Evolutionary conservation across 2,797 vertebrate species (phyloP).

Genomic region (Pipistrellus pygmaeus): DNA sequence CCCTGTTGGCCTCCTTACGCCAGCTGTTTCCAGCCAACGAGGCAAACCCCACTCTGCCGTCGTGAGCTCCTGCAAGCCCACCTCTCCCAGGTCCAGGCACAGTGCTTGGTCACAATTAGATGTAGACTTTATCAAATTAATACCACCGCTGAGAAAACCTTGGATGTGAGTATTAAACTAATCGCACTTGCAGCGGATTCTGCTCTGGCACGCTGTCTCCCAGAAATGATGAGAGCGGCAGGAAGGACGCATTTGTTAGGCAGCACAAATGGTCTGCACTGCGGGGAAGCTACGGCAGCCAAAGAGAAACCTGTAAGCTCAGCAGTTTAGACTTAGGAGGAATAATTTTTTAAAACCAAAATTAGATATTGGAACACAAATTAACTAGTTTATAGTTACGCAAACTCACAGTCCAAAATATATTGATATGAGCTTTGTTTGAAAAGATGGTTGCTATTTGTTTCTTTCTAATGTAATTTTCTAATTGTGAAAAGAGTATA

Average conservation of each 20-base stretch:
- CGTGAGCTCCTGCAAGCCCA: background rate
- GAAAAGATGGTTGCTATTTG: background rate
- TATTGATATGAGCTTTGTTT: constrained; percentile 51
- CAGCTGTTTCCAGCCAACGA: background rate
- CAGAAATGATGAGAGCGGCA: background rate
- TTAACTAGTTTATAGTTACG: constrained; percentile 42
- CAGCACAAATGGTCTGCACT: constrained; percentile 32
- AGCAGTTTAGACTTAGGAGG: constrained; percentile 26
- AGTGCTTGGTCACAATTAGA: background rate
- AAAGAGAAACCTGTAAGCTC: background rate
- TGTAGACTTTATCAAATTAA: background rate
- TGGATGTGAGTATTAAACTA: background rate
- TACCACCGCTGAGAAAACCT: background rate
- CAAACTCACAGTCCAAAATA: constrained; percentile 19
- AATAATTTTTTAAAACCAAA: background rate
- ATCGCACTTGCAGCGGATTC: background rate
- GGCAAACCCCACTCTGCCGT: background rate
- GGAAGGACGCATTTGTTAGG: constrained; percentile 38
- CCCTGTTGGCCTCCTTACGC: background rate
- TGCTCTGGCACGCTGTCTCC: constrained; percentile 38
- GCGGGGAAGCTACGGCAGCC: constrained; percentile 18
- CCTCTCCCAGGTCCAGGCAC: background rate
- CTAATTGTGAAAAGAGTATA: background rate
- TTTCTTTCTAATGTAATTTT: background rate
- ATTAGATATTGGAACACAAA: constrained; percentile 58